Evolutionary conservation across 2,797 vertebrate species (phyloP).

Genomic region (Pteropus rufus): DNA sequence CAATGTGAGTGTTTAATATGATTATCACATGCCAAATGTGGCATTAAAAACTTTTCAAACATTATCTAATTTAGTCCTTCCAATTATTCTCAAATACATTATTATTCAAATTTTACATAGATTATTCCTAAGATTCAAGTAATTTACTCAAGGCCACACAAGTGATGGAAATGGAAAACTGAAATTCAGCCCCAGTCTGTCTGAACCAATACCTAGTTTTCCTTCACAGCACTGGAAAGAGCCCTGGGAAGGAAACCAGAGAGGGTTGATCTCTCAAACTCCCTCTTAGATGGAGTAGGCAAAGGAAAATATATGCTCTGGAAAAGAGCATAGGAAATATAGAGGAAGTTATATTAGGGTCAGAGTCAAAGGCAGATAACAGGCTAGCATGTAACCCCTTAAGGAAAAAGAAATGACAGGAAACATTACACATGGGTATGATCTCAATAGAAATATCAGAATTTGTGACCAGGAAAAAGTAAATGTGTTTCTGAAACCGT

Average conservation of each 20-base stretch:
- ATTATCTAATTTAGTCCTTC: not conserved
- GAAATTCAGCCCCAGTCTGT: not conserved
- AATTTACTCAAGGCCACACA: not conserved
- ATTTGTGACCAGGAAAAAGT: not conserved
- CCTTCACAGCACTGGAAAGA: not conserved
- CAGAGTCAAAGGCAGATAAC: not conserved
- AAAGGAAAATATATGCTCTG: not conserved
- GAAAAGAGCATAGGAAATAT: not conserved
- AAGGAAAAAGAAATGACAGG: not conserved
- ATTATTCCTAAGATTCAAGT: not conserved
- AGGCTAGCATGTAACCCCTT: not conserved
- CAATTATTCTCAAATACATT: not conserved
- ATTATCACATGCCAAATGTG: not conserved
- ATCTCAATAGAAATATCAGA: not conserved
- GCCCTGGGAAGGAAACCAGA: not conserved
- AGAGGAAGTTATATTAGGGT: not conserved
- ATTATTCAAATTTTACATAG: not conserved
- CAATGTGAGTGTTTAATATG: not conserved
- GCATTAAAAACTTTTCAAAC: not conserved
- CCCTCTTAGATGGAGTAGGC: not conserved
- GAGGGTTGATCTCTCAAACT: not conserved
- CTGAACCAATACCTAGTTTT: not conserved
- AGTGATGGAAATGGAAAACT: not conserved
- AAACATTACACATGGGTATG: not conserved
- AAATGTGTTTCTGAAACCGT: not conserved